A percentile compares a stretch with the other conserved stretches of the same genome.
These are phyloP conservation scores for Acleris sparsana DNA, from an alignment of 2,888 invertebrate genomes.

Conservation along the genomic window DNA sequence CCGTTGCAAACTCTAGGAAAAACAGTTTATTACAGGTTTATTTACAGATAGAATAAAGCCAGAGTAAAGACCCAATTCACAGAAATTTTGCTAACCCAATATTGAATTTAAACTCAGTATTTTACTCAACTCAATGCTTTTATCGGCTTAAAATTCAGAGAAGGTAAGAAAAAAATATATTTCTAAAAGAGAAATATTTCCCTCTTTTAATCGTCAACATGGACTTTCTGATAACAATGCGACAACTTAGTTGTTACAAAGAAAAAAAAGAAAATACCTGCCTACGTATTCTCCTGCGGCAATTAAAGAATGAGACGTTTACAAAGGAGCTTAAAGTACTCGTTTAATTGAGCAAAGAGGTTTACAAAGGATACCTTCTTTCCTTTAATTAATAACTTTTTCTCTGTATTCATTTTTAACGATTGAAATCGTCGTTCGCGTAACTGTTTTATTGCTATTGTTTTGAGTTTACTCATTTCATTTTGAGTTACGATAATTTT, in stretches of 20 bases:
- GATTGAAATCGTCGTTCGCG: constrained; percentile 22
- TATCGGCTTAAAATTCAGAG: too few relatives aligned
- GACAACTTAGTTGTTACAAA: constrained; percentile 35
- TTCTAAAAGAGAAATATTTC: neutral
- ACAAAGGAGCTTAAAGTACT: constrained; percentile 40
- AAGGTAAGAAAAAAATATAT: too few relatives aligned
- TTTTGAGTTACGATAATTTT: neutral
- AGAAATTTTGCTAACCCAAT: too few relatives aligned
- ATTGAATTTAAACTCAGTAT: too few relatives aligned
- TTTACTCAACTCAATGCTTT: too few relatives aligned
- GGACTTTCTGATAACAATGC: constrained; percentile 39
- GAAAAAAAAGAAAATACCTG: constrained; percentile 38
- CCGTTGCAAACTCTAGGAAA: too few relatives aligned
- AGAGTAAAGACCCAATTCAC: too few relatives aligned
- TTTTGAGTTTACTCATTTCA: constrained; percentile 13
- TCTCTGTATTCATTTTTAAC: constrained; percentile 29
- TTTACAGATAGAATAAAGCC: too few relatives aligned
- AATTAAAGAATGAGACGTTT: constrained; percentile 40
- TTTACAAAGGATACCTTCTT: constrained; percentile 39
- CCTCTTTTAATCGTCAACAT: constrained; percentile 44
- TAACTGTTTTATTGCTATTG: constrained; percentile 12
- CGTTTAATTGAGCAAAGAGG: constrained; percentile 41
- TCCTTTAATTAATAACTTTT: constrained; percentile 37
- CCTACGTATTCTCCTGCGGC: constrained; percentile 37
- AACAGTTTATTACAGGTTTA: too few relatives aligned